Base-by-base conservation (phyloP, 2,113 vertebrate genomes). In the Eurypyga helias region DNA sequence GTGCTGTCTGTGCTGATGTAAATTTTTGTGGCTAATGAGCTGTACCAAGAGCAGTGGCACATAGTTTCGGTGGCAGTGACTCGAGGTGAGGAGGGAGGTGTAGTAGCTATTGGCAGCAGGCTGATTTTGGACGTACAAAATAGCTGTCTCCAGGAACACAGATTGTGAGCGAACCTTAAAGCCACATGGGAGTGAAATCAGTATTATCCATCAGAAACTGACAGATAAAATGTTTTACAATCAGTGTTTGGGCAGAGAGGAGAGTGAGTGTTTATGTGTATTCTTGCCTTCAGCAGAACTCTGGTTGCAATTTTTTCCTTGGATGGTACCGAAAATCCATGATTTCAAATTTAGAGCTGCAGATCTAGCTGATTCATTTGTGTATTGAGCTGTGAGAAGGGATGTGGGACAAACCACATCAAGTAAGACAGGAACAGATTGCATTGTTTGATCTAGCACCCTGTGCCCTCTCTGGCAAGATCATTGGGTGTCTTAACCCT, bases 61-160 rank as follows among this genome's bases (percentile, higher is more conserved):
- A 0, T 5, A 73, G 7, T 3, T 54, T 58, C 24, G 52, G 57
- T 16, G 45, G 13, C 26, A 72, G 13, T 19, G 62, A n/a, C 17
- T 54, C 18, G 21, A 10, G 15, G 9, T 1, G 1, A 43, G 70
- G 38, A 79, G 48, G 23, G 23, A 73, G 13, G 8, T 71, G 16
- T 33, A 31, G 23, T 9, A 65, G 62, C 46, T 90, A 1, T 10
- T 28, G 21, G 18, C 14, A 69, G 24, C 4, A 38, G 33, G 33
- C 6, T 0, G 0, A 0, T 62, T 93, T 79, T 62, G 65, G 60
- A 24, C 16, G 34, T 23, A 18, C 0, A 1, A 64, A 73, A 46
- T 23, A 75, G 16, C 31, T 54, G 17, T 69, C 28, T 41, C 11
- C n/a, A 57, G 36, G 38, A 86, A 23, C 21, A 57, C 4, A 71